Conservation (phyloP, 1,140 invertebrate genomes). For the Mycetomoellerius zeteki region DNA sequence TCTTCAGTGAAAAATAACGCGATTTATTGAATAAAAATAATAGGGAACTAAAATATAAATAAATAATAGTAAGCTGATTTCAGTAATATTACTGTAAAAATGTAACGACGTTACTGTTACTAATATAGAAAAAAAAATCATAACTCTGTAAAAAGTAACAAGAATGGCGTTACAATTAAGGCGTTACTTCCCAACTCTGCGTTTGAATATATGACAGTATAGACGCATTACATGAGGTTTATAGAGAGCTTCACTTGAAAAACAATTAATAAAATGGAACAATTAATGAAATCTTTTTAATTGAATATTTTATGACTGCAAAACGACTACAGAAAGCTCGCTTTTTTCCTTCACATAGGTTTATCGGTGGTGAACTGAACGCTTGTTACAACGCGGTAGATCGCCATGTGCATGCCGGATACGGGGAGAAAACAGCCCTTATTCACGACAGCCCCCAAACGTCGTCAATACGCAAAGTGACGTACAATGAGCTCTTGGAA, state of each 20-base stretch:
- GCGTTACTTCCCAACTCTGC: no score
- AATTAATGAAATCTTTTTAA: background rate
- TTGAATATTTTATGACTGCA: background rate
- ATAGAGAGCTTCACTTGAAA: background rate
- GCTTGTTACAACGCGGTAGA: slow-evolving; percentile 98
- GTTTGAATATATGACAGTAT: background rate
- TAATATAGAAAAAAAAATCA: no score
- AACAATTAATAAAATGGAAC: background rate
- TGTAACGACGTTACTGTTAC: no score
- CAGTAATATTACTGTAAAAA: no score
- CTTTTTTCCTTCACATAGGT: slow-evolving; percentile 88
- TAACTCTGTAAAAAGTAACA: no score
- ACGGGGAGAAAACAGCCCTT: slow-evolving; percentile 93
- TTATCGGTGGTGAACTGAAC: slow-evolving; percentile 95
- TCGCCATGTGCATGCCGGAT: slow-evolving; percentile 93
- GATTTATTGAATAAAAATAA: no score
- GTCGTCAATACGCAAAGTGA: slow-evolving; percentile 91
- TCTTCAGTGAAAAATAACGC: no score
- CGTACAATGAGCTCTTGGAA: slow-evolving; percentile 93
- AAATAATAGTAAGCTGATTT: no score
- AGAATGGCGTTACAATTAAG: no score
- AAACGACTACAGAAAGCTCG: background rate
- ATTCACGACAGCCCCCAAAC: slow-evolving; percentile 97
- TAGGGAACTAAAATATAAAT: no score
- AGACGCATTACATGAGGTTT: background rate